These are phyloP conservation scores for Oncorhynchus gorbuscha DNA, from an alignment of 2,113 vertebrate genomes.

Conservation along the genomic window DNA sequence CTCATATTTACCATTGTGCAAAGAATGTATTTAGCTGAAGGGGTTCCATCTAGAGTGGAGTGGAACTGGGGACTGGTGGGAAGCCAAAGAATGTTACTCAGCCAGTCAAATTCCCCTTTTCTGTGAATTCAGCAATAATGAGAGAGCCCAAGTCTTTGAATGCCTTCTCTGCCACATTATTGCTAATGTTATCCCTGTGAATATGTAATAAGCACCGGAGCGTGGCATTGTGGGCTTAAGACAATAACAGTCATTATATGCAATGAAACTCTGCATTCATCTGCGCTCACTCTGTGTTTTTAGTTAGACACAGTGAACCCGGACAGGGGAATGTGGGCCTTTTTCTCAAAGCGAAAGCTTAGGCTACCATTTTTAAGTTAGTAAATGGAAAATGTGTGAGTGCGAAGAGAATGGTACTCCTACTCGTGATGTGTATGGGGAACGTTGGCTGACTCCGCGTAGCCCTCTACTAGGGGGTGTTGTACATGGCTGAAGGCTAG, in stretches of 20 bases:
- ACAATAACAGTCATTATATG: background rate
- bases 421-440: background rate
- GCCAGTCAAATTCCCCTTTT: slow-evolving; percentile 12
- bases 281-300: background rate
- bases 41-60: slow-evolving; percentile 30
- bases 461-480: background rate
- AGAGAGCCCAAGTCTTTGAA: background rate
- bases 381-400: background rate
- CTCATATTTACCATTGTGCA: slow-evolving; percentile 34
- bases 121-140: slow-evolving; percentile 26
- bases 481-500: background rate
- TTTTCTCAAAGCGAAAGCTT: background rate
- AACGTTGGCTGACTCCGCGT: background rate
- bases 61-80: slow-evolving; percentile 35
- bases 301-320: background rate
- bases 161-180: slow-evolving; percentile 1
- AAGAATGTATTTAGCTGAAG: slow-evolving; percentile 34
- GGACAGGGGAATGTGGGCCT: background rate
- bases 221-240: background rate
- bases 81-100: slow-evolving; percentile 14
- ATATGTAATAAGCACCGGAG: background rate
- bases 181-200: background rate
- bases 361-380: background rate
- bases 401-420: background rate
- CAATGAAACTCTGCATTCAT: background rate